Conservation (phyloP, 2,797 vertebrate species). For the Coranthus polyacanthus region DNA sequence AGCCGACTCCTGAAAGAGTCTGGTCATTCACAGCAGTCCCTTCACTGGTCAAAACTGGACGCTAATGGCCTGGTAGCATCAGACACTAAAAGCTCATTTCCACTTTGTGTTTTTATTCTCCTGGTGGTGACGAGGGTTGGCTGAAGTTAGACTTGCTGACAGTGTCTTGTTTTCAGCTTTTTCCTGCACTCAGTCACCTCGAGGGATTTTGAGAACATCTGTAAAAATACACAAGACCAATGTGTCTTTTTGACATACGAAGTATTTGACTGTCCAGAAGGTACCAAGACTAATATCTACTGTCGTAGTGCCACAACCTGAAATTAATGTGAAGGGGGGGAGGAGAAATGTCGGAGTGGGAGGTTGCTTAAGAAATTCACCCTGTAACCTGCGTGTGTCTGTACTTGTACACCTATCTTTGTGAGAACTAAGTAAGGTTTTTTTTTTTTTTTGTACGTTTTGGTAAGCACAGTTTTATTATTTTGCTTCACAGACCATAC, state of each 20-base stretch:
- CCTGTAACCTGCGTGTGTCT: constrained; percentile 1
- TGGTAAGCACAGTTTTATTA: no score
- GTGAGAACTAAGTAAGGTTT: background rate
- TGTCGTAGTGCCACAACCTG: constrained; percentile 62
- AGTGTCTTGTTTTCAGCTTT: constrained; percentile 21
- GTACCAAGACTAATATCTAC: constrained; percentile 47
- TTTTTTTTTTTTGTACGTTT: no score
- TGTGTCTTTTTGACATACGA: constrained; percentile 34
- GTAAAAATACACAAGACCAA: constrained; percentile 19
- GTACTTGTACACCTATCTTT: background rate
- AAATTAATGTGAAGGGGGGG: constrained; percentile 60
- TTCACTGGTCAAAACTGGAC: background rate
- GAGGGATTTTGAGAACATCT: constrained; percentile 8
- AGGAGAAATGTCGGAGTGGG: constrained; percentile 39
- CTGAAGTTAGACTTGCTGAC: constrained; percentile 33
- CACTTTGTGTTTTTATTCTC: constrained; percentile 44
- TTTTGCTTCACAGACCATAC: no score
- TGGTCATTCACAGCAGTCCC: constrained; percentile 21
- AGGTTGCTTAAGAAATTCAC: constrained; percentile 28
- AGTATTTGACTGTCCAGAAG: constrained; percentile 47
- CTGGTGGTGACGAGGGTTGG: constrained; percentile 31
- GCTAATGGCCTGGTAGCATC: constrained; percentile 24
- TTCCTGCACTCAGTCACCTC: constrained; percentile 20
- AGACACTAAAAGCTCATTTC: constrained; percentile 27
- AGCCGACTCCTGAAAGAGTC: constrained; percentile 8